These are phyloP conservation scores for Adineta ricciae DNA, from an alignment of 2,888 invertebrate species.

Conservation along the genomic window DNA sequence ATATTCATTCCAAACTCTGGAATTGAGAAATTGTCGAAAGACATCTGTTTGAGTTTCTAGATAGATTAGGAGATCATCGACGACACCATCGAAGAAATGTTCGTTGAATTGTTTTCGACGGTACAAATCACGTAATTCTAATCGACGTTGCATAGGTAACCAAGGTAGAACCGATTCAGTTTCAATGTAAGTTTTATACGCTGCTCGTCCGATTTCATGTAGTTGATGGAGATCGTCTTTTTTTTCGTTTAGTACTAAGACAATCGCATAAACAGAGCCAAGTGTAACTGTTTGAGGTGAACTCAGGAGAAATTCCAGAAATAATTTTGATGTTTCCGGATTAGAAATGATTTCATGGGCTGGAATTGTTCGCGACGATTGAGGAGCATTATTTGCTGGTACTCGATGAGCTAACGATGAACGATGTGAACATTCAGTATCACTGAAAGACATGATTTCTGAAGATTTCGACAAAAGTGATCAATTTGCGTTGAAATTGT, in stretches of 20 bases:
- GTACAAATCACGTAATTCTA: not conserved
- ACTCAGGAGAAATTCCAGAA: not conserved
- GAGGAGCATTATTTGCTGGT: not conserved
- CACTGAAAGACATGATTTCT: not conserved
- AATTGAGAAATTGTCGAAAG: not conserved
- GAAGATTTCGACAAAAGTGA: not conserved
- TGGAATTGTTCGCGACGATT: not conserved
- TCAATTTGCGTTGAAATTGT: not conserved
- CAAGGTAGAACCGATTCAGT: not conserved
- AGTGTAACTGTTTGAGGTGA: not conserved
- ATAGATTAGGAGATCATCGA: not conserved
- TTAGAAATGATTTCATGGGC: not conserved
- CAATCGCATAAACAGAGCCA: not conserved
- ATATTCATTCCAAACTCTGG: not conserved
- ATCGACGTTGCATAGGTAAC: not conserved
- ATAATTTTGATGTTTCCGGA: not conserved
- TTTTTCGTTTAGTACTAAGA: not conserved
- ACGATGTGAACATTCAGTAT: not conserved
- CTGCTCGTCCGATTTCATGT: not conserved
- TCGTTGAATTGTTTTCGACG: not conserved
- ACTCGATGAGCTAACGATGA: not conserved
- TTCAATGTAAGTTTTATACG: not conserved
- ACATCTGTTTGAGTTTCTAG: not conserved
- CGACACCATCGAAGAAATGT: not conserved
- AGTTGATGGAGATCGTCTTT: not conserved